phyloP scores from a whole-genome alignment of 1,140 invertebrate species.

The Muscidifurax raptorellus region DNA sequence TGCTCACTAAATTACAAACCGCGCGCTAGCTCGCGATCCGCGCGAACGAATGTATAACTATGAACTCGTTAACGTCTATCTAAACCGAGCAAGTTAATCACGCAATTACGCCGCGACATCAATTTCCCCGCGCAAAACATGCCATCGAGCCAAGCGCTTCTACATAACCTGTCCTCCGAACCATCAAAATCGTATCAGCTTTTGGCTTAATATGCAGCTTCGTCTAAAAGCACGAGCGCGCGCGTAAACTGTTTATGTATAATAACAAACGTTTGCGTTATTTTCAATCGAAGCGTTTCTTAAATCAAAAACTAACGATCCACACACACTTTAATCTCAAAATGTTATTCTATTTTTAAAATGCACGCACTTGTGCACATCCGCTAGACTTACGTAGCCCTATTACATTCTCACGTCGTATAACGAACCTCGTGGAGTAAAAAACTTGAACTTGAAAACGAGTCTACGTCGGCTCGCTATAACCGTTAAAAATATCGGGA shows the following conservation, averaged over 20 bases:
- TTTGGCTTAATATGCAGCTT: neutral
- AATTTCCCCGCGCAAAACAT: constrained; percentile 10
- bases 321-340: no score
- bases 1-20: constrained; percentile 46
- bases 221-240: no score
- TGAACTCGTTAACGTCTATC: constrained; percentile 28
- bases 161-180: neutral
- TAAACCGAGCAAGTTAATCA: constrained; percentile 17
- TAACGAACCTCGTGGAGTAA: neutral
- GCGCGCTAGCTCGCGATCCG: neutral
- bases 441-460: constrained; percentile 4
- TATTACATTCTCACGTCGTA: no score
- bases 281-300: no score
- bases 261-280: no score
- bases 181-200: constrained; percentile 10
- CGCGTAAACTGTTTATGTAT: neutral
- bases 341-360: no score
- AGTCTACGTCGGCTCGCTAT: constrained; percentile 12
- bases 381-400: no score
- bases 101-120: constrained; percentile 13
- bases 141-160: neutral
- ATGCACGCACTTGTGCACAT: no score
- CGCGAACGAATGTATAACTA: constrained; percentile 19
- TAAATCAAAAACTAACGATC: no score
- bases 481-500: constrained; percentile 13